Conservation (phyloP, 2,113 vertebrate species). For the Dromiciops gliroides region DNA sequence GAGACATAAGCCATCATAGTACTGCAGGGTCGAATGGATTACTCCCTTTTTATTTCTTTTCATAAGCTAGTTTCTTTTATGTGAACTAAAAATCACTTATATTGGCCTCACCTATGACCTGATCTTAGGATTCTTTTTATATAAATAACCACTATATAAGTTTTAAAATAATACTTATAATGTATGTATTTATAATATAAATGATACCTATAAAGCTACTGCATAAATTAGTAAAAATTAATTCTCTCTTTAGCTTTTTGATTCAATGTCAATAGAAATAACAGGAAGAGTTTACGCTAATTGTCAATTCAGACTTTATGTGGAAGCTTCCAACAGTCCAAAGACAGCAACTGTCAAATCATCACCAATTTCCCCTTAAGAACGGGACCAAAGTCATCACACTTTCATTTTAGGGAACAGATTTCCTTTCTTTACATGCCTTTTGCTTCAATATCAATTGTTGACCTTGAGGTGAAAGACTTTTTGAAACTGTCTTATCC, state of each 20-base stretch:
- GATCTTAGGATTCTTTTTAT: constrained; percentile 1
- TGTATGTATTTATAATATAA: too few relatives aligned
- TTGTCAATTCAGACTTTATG: not conserved
- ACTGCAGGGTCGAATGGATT: constrained; percentile 45
- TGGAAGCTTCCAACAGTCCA: not conserved
- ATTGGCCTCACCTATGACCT: constrained; percentile 36
- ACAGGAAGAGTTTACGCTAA: not conserved
- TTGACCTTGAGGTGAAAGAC: not conserved
- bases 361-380: not conserved
- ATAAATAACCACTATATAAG: too few relatives aligned
- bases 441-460: constrained; percentile 20
- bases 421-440: not conserved
- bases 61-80: constrained; percentile 22
- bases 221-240: not conserved
- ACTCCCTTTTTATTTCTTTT: constrained; percentile 31
- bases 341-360: not conserved
- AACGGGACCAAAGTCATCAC: not conserved
- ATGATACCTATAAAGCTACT: not conserved
- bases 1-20: constrained; percentile 58
- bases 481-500: constrained; percentile 19
- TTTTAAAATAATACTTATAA: too few relatives aligned
- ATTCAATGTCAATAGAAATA: not conserved
- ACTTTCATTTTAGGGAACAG: constrained; percentile 7
- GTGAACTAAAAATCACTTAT: constrained; percentile 45
- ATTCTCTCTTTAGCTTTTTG: constrained; percentile 1